Base-by-base conservation (phyloP, 2,113 vertebrate species). In the Platysternon megacephalum region DNA sequence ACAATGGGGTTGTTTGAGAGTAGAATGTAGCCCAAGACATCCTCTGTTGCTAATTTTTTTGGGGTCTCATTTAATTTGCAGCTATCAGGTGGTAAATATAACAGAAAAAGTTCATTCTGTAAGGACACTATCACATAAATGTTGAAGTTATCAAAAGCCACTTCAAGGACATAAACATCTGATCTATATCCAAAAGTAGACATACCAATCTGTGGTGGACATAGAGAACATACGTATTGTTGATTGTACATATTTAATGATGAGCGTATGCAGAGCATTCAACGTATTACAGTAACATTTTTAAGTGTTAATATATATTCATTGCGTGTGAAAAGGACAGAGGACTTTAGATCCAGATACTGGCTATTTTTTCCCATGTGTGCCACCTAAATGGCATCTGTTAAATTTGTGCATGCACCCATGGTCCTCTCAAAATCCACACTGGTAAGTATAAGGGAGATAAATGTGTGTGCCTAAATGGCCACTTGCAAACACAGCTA, bases 401-500 rank as follows among this genome's bases (percentile, higher is more conserved):
- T 21, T 84, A 79, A 81, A 84, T 88, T 81, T 52, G 46, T 11
- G 6, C 5, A 53, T 22, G 21, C 68, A 58, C 52, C 16, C 56
- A 84, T 6, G 21, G 16, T 39, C 68, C 44, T 89, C 42, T 80
- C 29, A 86, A 94, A 94, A 84, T n/a, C 22, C 6, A 26, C 26
- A 82, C 84, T 35, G 44, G 2, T 17, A 46, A 10, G 5, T 85
- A 42, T 91, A 86, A 91, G 0, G 32, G 35, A 55, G 53, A 74
- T 19, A 44, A 55, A 88, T 49, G 6, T 12, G 22, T 29, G n/a
- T 81, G 19, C 89, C 39, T 84, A 80, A 95, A 84, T 48, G 6
- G 4, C 9, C 84, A 8, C 56, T 92, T 91, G 16, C 29, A 95
- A 94, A 88, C 11, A 91, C 17, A 92, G 35, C 16, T 86, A 78